Conservation (phyloP, 2,888 invertebrate species). For the Gymnocheta viridis region DNA sequence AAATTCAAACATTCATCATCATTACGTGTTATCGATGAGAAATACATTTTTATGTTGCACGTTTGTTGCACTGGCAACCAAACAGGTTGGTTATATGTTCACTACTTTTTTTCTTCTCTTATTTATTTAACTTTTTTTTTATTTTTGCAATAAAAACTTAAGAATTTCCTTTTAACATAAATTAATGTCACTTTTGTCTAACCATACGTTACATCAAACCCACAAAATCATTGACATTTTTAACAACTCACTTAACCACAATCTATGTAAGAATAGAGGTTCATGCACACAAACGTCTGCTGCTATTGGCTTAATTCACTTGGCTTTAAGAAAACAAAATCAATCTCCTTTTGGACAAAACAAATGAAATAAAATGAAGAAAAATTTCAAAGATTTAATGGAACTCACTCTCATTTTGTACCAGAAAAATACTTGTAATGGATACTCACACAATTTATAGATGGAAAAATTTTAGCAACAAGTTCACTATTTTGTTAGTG, state of each 20-base stretch:
- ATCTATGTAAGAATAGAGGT: slow-evolving; percentile 42
- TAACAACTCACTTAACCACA: slow-evolving; percentile 79
- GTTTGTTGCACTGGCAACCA: not conserved
- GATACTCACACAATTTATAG: slow-evolving; percentile 7
- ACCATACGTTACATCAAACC: slow-evolving; percentile 69
- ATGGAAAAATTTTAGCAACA: slow-evolving; percentile 27
- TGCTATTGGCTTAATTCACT: not conserved
- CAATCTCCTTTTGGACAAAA: slow-evolving; percentile 62
- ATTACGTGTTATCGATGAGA: slow-evolving; percentile 53
- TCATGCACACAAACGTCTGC: not conserved
- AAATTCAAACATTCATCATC: slow-evolving; percentile 53
- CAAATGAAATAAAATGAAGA: slow-evolving; percentile 24
- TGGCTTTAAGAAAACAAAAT: slow-evolving; percentile 32
- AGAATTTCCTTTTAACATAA: slow-evolving; percentile 78
- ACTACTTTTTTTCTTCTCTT: not conserved
- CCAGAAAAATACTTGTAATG: slow-evolving; percentile 46
- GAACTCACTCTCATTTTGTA: slow-evolving; percentile 68
- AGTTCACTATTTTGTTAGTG: not conserved
- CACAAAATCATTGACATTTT: slow-evolving; percentile 72
- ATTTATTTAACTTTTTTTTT: not conserved
- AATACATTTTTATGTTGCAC: slow-evolving; percentile 26
- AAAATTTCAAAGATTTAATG: slow-evolving; percentile 45
- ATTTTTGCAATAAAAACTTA: slow-evolving; percentile 66
- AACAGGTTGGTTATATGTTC: slow-evolving; percentile 29
- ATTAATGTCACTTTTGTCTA: slow-evolving; percentile 76